Evolutionary conservation across 1,140 invertebrate genomes (phyloP).

Genomic region (Chrysoperla carnea): DNA sequence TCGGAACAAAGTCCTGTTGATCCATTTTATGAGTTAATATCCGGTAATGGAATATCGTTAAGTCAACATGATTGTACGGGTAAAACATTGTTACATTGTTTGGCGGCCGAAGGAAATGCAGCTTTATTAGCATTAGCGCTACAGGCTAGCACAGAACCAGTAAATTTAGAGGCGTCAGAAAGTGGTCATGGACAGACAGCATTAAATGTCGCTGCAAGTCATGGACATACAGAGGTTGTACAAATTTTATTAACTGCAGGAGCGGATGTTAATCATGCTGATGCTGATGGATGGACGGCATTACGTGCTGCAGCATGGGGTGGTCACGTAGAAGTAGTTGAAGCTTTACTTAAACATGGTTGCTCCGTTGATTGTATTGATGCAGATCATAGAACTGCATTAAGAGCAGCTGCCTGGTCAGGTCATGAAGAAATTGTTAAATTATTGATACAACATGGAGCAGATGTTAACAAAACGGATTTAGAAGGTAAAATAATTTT

Average conservation of each 20-base stretch:
- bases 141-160: constrained; percentile 31
- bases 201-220: constrained; percentile 63
- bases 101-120: constrained; percentile 56
- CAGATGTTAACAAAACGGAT: constrained; percentile 47
- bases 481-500: constrained; percentile 35
- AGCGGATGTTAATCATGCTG: constrained; percentile 63
- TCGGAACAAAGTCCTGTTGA: background rate
- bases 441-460: constrained; percentile 49
- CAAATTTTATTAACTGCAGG: constrained; percentile 52
- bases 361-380: constrained; percentile 69
- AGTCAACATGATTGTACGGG: constrained; percentile 17
- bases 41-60: background rate
- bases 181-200: constrained; percentile 61
- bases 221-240: constrained; percentile 59
- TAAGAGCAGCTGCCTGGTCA: constrained; percentile 70
- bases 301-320: constrained; percentile 79
- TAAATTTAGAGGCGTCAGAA: constrained; percentile 43
- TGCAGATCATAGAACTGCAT: constrained; percentile 44
- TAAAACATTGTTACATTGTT: constrained; percentile 51
- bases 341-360: constrained; percentile 57
- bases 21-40: background rate
- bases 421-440: constrained; percentile 64
- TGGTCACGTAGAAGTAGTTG: constrained; percentile 78
- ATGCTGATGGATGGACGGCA: constrained; percentile 80
- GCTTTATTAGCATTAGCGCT: constrained; percentile 42